Evolutionary conservation across 2,888 invertebrate species (phyloP).

Genomic region (Perizoma affinitatum): DNA sequence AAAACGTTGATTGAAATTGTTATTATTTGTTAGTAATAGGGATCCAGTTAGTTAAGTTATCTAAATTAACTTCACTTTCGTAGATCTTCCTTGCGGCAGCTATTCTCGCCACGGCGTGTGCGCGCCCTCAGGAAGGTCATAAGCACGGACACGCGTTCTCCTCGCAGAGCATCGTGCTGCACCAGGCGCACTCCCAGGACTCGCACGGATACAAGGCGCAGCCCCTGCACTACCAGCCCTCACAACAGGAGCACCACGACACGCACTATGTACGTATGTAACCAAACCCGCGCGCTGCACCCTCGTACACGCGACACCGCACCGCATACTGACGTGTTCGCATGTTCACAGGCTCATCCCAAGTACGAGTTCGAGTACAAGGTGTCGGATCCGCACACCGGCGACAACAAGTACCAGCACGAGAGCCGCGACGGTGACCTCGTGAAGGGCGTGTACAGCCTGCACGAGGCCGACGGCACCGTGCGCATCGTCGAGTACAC

Average conservation of each 20-base stretch:
- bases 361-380: constrained; percentile 69
- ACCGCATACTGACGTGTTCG: constrained; percentile 2
- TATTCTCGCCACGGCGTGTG: constrained; percentile 8
- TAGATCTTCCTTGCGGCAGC: constrained; percentile 17
- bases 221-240: constrained; percentile 2
- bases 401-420: constrained; percentile 69
- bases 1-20: not conserved
- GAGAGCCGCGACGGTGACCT: constrained; percentile 79
- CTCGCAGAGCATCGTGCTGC: constrained; percentile 53
- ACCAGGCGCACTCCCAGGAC: constrained; percentile 39
- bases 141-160: constrained; percentile 44
- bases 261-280: constrained; percentile 24
- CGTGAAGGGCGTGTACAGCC: constrained; percentile 81
- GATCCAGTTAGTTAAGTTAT: not conserved
- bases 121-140: constrained; percentile 22
- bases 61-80: not conserved
- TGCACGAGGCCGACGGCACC: constrained; percentile 78
- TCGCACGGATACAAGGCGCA: constrained; percentile 12
- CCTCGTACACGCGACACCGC: not conserved
- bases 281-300: not conserved
- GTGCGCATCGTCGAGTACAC: constrained; percentile 75
- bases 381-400: constrained; percentile 73
- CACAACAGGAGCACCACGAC: constrained; percentile 18
- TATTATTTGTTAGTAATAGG: too few species aligned
- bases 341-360: constrained; percentile 43